These are phyloP conservation scores for Malthinus flaveolus DNA, from an alignment of 2,888 invertebrate genomes.

Conservation along the genomic window DNA sequence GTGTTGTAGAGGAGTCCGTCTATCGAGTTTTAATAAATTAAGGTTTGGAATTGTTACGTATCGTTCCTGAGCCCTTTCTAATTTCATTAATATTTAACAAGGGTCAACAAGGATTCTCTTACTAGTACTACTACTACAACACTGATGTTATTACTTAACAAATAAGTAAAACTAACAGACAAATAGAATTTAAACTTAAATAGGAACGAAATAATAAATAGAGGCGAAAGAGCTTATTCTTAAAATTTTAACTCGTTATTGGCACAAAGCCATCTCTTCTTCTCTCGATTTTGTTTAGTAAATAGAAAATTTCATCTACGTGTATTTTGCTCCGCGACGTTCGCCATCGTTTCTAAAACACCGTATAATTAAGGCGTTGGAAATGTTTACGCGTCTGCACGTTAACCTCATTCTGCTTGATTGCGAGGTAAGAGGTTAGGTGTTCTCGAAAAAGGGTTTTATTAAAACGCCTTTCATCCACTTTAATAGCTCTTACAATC, in stretches of 20 bases:
- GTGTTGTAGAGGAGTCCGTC: neutral
- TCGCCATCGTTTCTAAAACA: constrained; percentile 31
- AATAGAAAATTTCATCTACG: constrained; percentile 16
- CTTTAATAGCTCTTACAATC: constrained; percentile 39
- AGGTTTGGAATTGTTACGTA: neutral
- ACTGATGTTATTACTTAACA: no score
- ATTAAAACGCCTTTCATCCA: constrained; percentile 44
- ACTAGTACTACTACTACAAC: no score
- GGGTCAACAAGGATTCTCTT: constrained; percentile 5
- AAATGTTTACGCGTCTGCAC: constrained; percentile 48
- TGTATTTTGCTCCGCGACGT: constrained; percentile 11
- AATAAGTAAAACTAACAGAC: no score
- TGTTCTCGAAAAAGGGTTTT: constrained; percentile 42
- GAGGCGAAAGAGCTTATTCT: no score
- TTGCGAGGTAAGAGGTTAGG: constrained; percentile 44
- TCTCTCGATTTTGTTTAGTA: constrained; percentile 10
- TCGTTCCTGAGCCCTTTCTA: neutral
- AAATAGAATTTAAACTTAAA: no score
- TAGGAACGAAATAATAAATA: no score
- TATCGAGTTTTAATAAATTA: neutral
- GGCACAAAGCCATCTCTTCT: constrained; percentile 6
- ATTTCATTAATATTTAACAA: constrained; percentile 7
- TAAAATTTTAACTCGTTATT: constrained; percentile 1
- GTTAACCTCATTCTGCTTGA: constrained; percentile 46
- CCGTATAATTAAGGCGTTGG: constrained; percentile 48